Evolutionary conservation across 2,113 vertebrate genomes (phyloP).

Genomic region (Epinephelus lanceolatus): DNA sequence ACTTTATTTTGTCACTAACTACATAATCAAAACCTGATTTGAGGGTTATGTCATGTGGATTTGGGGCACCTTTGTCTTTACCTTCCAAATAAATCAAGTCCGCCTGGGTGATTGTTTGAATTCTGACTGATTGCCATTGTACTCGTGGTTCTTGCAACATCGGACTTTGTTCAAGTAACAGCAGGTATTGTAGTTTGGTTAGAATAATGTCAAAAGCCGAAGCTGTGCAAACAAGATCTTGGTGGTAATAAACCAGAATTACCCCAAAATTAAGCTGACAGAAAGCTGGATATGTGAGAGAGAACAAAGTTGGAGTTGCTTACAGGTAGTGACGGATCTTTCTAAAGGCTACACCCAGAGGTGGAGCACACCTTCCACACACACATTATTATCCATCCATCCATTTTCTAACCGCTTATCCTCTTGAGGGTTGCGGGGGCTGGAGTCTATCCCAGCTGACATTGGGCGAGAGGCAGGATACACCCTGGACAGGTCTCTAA

Average conservation of each 20-base stretch:
- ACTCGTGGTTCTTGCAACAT: background rate
- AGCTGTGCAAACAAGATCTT: background rate
- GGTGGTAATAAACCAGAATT: background rate
- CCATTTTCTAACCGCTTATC: no score
- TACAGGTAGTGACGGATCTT: no score
- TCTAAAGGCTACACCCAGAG: no score
- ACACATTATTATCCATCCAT: no score
- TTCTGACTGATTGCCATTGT: no score
- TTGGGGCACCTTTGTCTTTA: background rate
- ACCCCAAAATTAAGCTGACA: background rate
- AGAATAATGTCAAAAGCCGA: no score
- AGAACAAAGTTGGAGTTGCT: background rate
- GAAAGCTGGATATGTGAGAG: background rate
- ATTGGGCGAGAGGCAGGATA: no score
- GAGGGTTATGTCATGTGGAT: background rate
- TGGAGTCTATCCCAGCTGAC: no score
- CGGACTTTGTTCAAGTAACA: background rate
- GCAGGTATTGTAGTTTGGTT: background rate
- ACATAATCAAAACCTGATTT: background rate
- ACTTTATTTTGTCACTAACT: background rate
- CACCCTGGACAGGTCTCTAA: no score
- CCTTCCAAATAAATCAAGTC: background rate
- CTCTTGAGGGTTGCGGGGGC: no score
- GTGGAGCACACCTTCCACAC: no score
- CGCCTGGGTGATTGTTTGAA: no score